Conservation (phyloP, 2,113 vertebrate species). For the Orthonyx spaldingii region DNA sequence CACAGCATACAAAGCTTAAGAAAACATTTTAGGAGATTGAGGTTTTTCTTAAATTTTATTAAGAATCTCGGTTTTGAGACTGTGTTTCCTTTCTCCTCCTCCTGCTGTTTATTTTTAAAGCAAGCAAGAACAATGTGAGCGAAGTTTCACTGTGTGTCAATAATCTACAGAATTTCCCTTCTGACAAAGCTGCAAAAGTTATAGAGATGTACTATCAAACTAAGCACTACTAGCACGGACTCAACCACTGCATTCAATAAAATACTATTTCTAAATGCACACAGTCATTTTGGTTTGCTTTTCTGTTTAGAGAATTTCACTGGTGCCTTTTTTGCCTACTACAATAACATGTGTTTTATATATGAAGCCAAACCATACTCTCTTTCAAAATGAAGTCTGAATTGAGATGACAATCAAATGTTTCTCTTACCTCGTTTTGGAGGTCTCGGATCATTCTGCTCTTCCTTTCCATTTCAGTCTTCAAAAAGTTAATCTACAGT, state of each 20-base stretch:
- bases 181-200: background rate
- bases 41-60: fast-evolving
- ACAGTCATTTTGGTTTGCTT: background rate
- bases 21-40: background rate
- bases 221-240: background rate
- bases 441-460: constrained; percentile 96
- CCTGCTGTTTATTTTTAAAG: background rate
- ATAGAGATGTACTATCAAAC: background rate
- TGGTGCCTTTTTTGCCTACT: background rate
- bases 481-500: constrained; percentile 91
- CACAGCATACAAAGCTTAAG: background rate
- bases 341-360: background rate
- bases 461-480: constrained; percentile 97
- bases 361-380: background rate
- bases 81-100: background rate
- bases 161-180: background rate
- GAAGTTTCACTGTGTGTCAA: background rate
- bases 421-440: constrained; percentile 88
- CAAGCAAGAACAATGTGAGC: background rate
- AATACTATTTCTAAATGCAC: background rate
- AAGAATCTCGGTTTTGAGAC: background rate
- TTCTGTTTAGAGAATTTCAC: background rate
- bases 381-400: background rate
- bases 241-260: background rate
- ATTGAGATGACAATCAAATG: background rate